Conservation (phyloP, 2,113 vertebrate genomes). For the Cyprinus carpio region DNA sequence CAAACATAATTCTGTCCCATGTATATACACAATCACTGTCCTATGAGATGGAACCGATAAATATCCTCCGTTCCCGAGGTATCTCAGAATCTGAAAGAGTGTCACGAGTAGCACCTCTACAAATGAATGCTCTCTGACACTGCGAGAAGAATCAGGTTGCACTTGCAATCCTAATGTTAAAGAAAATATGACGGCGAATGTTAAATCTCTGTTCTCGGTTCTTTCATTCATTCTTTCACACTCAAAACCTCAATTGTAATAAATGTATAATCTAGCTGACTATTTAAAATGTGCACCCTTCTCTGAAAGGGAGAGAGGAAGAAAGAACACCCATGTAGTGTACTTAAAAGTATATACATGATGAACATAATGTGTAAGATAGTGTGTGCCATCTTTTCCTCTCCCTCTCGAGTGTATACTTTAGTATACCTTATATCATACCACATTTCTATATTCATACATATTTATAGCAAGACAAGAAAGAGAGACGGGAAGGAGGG, state of each 20-base stretch:
- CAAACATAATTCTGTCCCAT: background rate
- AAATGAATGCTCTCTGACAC: constrained; percentile 16
- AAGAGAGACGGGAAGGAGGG: constrained; percentile 16
- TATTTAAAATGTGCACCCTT: constrained; percentile 38
- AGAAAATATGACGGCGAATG: background rate
- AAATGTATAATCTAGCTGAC: constrained; percentile 3
- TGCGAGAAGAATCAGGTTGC: background rate
- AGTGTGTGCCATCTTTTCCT: constrained; percentile 36
- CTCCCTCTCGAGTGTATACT: constrained; percentile 21
- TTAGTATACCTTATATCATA: constrained; percentile 36
- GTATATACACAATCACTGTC: constrained; percentile 7
- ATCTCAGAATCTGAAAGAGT: constrained; percentile 3
- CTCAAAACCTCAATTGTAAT: background rate
- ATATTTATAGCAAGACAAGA: constrained; percentile 68
- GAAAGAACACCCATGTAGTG: constrained; percentile 48
- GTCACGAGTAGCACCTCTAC: background rate
- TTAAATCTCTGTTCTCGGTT: background rate
- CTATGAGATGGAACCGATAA: background rate
- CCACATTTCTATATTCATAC: constrained; percentile 49
- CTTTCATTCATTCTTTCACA: background rate
- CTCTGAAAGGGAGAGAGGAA: constrained; percentile 25
- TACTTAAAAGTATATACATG: constrained; percentile 42
- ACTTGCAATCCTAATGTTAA: background rate
- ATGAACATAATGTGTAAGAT: constrained; percentile 38
- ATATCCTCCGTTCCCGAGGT: background rate